phyloP scores from a whole-genome alignment of 2,888 invertebrate species.

The Leucophora obtusa region DNA sequence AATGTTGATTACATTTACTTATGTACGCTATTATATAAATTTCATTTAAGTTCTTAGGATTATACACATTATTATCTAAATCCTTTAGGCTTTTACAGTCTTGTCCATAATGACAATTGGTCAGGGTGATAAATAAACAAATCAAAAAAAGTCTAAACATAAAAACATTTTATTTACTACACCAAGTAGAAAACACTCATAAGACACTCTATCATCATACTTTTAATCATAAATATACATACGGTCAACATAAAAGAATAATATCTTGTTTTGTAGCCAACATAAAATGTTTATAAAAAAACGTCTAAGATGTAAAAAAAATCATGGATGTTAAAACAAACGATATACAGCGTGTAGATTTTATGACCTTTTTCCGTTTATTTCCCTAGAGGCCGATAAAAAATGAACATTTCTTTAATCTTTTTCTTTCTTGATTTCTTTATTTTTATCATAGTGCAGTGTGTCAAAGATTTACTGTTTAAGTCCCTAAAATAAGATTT shows the following conservation, averaged over 20 bases:
- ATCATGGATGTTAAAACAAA: constrained; percentile 33
- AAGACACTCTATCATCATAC: constrained; percentile 37
- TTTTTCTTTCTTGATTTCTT: constrained; percentile 12
- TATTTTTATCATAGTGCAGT: constrained; percentile 40
- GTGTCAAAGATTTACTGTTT: constrained; percentile 45
- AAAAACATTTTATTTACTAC: constrained; percentile 35
- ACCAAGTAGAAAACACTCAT: constrained; percentile 10
- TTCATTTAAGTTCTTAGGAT: constrained; percentile 49
- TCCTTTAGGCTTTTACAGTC: constrained; percentile 55
- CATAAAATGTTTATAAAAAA: constrained; percentile 30
- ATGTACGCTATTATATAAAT: constrained; percentile 20
- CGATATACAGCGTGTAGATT: constrained; percentile 43
- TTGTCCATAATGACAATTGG: constrained; percentile 57
- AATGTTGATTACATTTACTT: constrained; percentile 28
- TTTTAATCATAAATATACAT: constrained; percentile 31
- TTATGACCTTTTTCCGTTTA: constrained; percentile 60
- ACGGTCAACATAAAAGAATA: constrained; percentile 9
- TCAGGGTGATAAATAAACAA: constrained; percentile 60
- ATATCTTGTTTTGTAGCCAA: constrained; percentile 34
- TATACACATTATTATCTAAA: constrained; percentile 55
- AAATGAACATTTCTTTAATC: constrained; percentile 40
- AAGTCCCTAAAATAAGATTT: constrained; percentile 40
- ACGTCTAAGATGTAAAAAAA: constrained; percentile 46
- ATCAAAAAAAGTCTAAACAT: constrained; percentile 48
- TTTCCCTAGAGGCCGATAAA: constrained; percentile 61